Evolutionary conservation across 2,113 vertebrate genomes (phyloP), one percentile per base, ranked within the genome.

Genomic region (Plestiodon gilberti): DNA sequence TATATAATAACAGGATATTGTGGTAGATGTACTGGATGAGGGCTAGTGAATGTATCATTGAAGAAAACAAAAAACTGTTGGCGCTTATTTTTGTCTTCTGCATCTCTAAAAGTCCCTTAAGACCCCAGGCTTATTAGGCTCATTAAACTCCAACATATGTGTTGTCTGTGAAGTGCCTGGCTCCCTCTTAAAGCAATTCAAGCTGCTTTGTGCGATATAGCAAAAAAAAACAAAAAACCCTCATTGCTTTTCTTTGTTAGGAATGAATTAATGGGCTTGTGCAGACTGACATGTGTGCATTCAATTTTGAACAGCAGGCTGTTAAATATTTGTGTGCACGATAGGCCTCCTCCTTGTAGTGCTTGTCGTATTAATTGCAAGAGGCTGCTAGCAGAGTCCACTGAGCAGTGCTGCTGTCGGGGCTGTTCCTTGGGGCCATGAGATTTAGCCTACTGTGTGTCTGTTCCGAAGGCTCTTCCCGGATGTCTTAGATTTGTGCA

Each of bases 391-490:
- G 25, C 14, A 73, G 70, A 61, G 48, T 76, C 23, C 61, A 7
- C 8, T 52, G 62, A 87, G 30, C 25, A 11, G 85, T 78, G 28
- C 1, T 76, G 18, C 52, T 38, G 35, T 81, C 52, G 59, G 23
- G 82, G 20, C 57, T 65, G 13, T 61, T 92, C 70, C 52, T 80
- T 57, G 33, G 52, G 67, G 23, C 10, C 30, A 67, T 52, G 55
- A 61, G 70, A 83, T 89, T 83, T 70, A 71, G 48, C 74, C 80
- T 69, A 57, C 77, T 48, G 69, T 89, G 85, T 82, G 7, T 25
- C 84, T 87, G 62, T 88, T 90, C 43, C 10, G 78, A 78, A 76
- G 38, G 87, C 76, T 89, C 67, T 40, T 76, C 13, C 79, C 83
- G 30, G 91, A 87, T 82, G 64, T 57, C 22, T 30, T 86, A 82